Conservation (phyloP, 92 coral and sea anemone species). For the Palythoa caribaeorum region DNA sequence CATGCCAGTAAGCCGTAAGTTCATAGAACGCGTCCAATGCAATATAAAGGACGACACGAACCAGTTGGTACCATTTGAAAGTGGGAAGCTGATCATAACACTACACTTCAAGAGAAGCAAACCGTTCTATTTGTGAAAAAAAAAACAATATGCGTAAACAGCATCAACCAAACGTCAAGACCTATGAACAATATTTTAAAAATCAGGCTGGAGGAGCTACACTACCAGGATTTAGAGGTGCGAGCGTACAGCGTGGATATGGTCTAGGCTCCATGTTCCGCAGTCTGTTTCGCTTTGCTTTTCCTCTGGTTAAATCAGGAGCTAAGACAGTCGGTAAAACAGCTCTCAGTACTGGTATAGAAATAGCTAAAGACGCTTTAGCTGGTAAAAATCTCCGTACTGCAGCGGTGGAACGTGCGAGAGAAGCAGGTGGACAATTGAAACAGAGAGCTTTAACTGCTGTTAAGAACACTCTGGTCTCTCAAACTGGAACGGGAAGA, state of each 20-base stretch:
- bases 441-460: neutral
- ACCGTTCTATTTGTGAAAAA: neutral
- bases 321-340: neutral
- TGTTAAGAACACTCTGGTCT: neutral
- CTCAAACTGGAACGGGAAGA: neutral
- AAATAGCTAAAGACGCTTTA: neutral
- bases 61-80: conserved; percentile 36
- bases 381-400: neutral
- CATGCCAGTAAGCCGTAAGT: neutral
- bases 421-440: neutral
- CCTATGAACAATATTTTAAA: conserved; percentile 5
- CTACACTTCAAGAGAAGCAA: conserved; percentile 53
- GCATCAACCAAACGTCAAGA: conserved; percentile 3
- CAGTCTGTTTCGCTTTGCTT: neutral
- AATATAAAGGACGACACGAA: neutral
- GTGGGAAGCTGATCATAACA: conserved; percentile 50
- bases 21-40: conserved; percentile 12
- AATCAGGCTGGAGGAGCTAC: conserved; percentile 16
- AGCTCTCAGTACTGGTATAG: neutral
- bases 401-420: conserved; percentile 10
- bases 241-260: neutral
- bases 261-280: neutral
- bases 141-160: neutral
- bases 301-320: neutral
- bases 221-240: neutral